A percentile compares a stretch with the other conserved stretches of the same genome.
Evolutionary conservation across 2,888 invertebrate genomes (phyloP).

Genomic region (Stenodera caucasica): DNA sequence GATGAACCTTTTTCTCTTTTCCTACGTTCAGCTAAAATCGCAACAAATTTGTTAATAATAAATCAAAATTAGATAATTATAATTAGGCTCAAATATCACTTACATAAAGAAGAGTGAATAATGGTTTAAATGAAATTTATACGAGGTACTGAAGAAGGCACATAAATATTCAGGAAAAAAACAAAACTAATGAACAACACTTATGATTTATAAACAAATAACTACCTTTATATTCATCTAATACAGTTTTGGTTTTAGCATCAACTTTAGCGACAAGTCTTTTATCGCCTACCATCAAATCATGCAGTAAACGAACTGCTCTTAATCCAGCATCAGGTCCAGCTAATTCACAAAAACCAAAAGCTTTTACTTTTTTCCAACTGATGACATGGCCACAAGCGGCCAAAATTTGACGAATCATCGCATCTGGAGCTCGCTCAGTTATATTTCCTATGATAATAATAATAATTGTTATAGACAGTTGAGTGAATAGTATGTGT

Average conservation of each 20-base stretch:
- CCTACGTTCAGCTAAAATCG: constrained; percentile 60
- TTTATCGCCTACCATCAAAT: constrained; percentile 90
- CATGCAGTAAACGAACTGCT: constrained; percentile 90
- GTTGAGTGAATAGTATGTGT: too few relatives aligned
- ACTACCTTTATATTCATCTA: constrained; percentile 89
- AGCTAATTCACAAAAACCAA: constrained; percentile 97
- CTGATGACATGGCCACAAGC: constrained; percentile 93
- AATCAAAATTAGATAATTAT: background rate
- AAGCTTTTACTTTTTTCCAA: constrained; percentile 98
- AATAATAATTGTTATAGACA: background rate
- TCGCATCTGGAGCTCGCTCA: constrained; percentile 90
- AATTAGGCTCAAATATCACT: constrained; percentile 3
- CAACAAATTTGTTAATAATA: constrained; percentile 12
- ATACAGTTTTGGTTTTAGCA: constrained; percentile 92
- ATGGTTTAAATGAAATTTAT: constrained; percentile 22
- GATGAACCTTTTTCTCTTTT: constrained; percentile 64
- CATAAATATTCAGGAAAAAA: constrained; percentile 8
- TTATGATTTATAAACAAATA: background rate
- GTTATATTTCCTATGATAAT: constrained; percentile 74
- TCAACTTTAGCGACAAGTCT: constrained; percentile 95
- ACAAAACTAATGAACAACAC: constrained; percentile 16
- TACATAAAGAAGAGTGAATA: constrained; percentile 14
- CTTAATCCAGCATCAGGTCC: constrained; percentile 94
- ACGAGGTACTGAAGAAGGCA: constrained; percentile 20
- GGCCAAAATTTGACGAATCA: constrained; percentile 89